These are phyloP conservation scores for Lysiphlebus fabarum DNA, from an alignment of 1,140 invertebrate genomes.

Conservation along the genomic window DNA sequence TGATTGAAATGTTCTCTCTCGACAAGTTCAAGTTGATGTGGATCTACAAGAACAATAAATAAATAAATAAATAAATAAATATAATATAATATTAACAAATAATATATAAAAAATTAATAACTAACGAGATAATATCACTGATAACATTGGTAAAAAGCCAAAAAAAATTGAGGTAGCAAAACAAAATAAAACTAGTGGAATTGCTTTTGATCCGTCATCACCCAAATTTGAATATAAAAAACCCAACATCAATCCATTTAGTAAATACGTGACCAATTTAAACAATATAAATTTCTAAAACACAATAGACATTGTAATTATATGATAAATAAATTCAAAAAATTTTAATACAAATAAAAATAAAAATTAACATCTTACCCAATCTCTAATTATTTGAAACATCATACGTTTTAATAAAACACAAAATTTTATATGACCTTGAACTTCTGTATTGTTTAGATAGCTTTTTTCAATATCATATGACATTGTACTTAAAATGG, in stretches of 20 bases:
- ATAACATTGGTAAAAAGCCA: constrained; percentile 77
- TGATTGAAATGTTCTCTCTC: constrained; percentile 90
- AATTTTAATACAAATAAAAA: too few relatives aligned
- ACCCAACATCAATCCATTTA: constrained; percentile 66
- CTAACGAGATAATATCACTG: constrained; percentile 74
- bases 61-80: too few relatives aligned
- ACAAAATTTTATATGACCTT: background rate
- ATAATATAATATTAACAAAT: too few relatives aligned
- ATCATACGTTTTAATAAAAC: constrained; percentile 11
- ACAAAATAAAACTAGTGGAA: constrained; percentile 81
- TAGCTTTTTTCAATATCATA: background rate
- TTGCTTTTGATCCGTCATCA: constrained; percentile 72
- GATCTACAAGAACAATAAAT: constrained; percentile 14
- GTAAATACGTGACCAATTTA: constrained; percentile 65
- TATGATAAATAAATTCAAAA: too few relatives aligned
- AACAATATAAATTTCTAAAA: constrained; percentile 67
- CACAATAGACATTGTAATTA: constrained; percentile 58
- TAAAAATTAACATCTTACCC: background rate
- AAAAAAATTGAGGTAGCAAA: constrained; percentile 74
- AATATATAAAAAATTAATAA: too few relatives aligned
- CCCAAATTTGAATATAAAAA: constrained; percentile 61
- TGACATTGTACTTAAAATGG: constrained; percentile 63
- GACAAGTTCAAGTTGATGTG: constrained; percentile 77
- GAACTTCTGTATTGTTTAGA: background rate
- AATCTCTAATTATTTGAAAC: constrained; percentile 6